phyloP scores from a whole-genome alignment of 2,113 vertebrate genomes.

The Halichoeres trimaculatus region DNA sequence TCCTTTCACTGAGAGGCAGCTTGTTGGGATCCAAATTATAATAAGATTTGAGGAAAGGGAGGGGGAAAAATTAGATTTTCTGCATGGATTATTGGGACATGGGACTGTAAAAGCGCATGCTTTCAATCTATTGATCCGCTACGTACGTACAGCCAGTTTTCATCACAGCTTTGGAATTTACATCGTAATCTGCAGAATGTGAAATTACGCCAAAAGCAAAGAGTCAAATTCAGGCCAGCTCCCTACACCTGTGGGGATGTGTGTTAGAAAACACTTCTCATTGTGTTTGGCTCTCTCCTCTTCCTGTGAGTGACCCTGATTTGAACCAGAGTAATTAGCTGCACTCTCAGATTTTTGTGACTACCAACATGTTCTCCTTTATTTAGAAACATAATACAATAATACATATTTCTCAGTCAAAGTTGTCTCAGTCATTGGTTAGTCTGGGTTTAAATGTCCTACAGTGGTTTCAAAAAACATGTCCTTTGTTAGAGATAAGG shows the following conservation, averaged over 20 bases:
- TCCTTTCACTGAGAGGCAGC: conserved; percentile 55
- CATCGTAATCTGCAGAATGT: conserved; percentile 12
- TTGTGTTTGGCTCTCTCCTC: not conserved
- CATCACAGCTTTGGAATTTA: conserved; percentile 48
- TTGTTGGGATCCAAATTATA: conserved; percentile 71
- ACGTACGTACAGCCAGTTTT: conserved; percentile 41
- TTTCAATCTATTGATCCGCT: conserved; percentile 69
- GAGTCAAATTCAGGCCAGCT: not conserved
- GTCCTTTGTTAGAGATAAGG: too few species aligned
- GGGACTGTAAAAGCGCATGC: conserved; percentile 66
- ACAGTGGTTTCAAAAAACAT: too few species aligned
- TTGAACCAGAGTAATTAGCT: not conserved
- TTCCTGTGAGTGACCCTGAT: not conserved
- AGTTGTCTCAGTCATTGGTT: too few species aligned
- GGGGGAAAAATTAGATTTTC: conserved; percentile 65
- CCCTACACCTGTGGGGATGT: not conserved
- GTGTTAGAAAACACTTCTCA: not conserved
- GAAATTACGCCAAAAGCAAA: not conserved
- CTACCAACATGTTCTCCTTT: too few species aligned
- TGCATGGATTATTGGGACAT: conserved; percentile 60
- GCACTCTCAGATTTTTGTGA: not conserved
- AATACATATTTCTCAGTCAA: too few species aligned
- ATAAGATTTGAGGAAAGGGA: conserved; percentile 68
- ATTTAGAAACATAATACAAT: too few species aligned
- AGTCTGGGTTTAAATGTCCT: too few species aligned